These are phyloP conservation scores for Orius insidiosus DNA, from an alignment of 1,140 invertebrate genomes.

Conservation along the genomic window DNA sequence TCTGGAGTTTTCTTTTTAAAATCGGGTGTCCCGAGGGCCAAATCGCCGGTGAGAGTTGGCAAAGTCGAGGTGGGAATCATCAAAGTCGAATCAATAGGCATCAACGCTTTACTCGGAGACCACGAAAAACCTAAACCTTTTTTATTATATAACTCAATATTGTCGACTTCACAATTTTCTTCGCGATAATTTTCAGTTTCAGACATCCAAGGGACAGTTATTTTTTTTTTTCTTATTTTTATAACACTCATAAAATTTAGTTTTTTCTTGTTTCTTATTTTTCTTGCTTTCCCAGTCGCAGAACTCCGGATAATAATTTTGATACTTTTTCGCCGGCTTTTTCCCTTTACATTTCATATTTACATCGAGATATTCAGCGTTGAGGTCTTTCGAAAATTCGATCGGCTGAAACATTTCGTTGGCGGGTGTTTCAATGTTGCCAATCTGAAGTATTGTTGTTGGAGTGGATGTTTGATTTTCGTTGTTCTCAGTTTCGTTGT, in stretches of 20 bases:
- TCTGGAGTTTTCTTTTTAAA: not conserved
- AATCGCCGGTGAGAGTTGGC: slow-evolving; percentile 25
- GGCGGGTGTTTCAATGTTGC: slow-evolving; percentile 35
- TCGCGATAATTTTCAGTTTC: slow-evolving; percentile 13
- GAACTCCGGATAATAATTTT: too few relatives aligned
- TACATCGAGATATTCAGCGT: not conserved
- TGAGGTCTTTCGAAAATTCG: slow-evolving; percentile 7
- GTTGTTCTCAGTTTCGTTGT: slow-evolving; percentile 32
- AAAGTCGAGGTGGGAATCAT: slow-evolving; percentile 22
- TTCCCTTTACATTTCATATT: too few relatives aligned
- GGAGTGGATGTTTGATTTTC: slow-evolving; percentile 32
- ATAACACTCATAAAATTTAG: slow-evolving; percentile 5
- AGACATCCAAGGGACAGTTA: slow-evolving; percentile 45
- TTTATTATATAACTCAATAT: too few relatives aligned
- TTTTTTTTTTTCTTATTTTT: slow-evolving; percentile 13
- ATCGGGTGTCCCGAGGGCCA: slow-evolving; percentile 22
- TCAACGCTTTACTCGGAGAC: slow-evolving; percentile 20
- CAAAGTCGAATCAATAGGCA: slow-evolving; percentile 19
- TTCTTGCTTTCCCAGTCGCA: too few relatives aligned
- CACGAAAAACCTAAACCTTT: slow-evolving; percentile 16
- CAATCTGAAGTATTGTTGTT: slow-evolving; percentile 41
- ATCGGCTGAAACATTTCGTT: slow-evolving; percentile 20
- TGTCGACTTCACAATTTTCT: too few relatives aligned
- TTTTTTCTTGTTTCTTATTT: too few relatives aligned
- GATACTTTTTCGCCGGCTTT: too few relatives aligned